Percentiles rank a stretch among this genome's conserved stretches.
These are phyloP conservation scores for Neoascia interrupta DNA, from an alignment of 2,888 invertebrate species.

Conservation along the genomic window DNA sequence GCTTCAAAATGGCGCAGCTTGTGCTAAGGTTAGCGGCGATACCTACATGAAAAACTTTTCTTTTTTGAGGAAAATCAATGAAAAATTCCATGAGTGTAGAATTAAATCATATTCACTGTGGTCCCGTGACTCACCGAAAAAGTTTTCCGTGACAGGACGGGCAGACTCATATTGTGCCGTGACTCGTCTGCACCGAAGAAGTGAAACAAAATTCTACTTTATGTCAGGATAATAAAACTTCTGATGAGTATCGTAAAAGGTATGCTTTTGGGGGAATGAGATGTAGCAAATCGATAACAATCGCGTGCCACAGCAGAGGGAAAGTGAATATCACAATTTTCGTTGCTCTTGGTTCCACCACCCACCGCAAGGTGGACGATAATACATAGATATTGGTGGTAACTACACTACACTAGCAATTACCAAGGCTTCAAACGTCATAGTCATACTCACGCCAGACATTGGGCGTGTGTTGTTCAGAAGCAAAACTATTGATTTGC, in stretches of 20 bases:
- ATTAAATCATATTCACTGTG: conserved; percentile 34
- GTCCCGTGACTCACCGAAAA: conserved; percentile 40
- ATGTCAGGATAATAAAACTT: conserved; percentile 12
- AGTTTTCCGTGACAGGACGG: not conserved
- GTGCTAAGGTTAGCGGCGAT: conserved; percentile 18
- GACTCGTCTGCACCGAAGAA: conserved; percentile 2
- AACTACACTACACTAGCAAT: conserved; percentile 12
- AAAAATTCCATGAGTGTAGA: conserved; percentile 42
- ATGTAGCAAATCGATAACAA: conserved; percentile 40
- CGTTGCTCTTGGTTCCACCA: conserved; percentile 2
- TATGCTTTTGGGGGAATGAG: conserved; percentile 2
- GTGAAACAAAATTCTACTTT: conserved; percentile 2
- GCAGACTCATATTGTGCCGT: conserved; percentile 3
- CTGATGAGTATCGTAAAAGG: conserved; percentile 23
- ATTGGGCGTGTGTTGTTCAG: conserved; percentile 56
- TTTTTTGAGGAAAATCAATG: conserved; percentile 47
- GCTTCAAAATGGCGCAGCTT: not conserved
- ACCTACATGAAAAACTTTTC: not conserved
- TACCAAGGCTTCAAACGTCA: conserved; percentile 51
- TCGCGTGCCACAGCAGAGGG: conserved; percentile 33
- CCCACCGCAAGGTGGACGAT: conserved; percentile 46
- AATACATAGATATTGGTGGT: conserved; percentile 15
- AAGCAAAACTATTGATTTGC: conserved; percentile 57
- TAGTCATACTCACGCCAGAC: conserved; percentile 60
- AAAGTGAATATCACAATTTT: conserved; percentile 45